Evolutionary conservation across 2,888 invertebrate species (phyloP), one percentile per base, ranked within the genome.

Genomic region (Axea sp.): DNA sequence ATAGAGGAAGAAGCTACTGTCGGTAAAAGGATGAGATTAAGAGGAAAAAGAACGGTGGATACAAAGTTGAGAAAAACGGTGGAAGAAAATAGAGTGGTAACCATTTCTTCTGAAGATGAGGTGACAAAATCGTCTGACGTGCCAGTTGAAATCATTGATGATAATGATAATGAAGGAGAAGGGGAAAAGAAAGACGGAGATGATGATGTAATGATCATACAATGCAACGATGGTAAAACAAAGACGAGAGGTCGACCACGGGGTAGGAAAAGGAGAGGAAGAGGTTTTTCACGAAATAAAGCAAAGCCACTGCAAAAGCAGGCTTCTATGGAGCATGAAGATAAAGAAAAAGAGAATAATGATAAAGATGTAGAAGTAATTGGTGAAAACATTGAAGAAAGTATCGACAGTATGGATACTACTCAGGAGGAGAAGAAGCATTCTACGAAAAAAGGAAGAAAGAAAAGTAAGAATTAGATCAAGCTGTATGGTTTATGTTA

Each of bases 81-180:
- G 0, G 88, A 88, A 30, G 84, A 86, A n/a, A 88, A 78, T 71
- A 78, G 86, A 2, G 75, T 82, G 6, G 81, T 81, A 7, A 77
- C 81, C 4, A 73, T 80, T 22, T 87, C 86, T 9, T 86, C 84
- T 0, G 87, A 87, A 5, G 86, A 86, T n/a, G 86, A 87, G 47
- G 73, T 24, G 0, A 1, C 33, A 2, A 73, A 65, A 31, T 19
- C 31, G 1, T 8, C 69, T 0, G 68, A 68, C 11, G 17, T 47
- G 0, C 28, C 47, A 1, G 24, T 49, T 1, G 67, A 71, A 2
- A 57, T 22, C 2, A 35, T 69, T 7, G 73, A 73, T 2, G 69
- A 72, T n/a, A 47, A 39, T 22, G 53, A 71, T 1, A 47, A 55
- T 17, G 60, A 64, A 17, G 68, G 1, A 1, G 55, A 43, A 4